Percentiles rank a stretch among this genome's conserved stretches.
phyloP scores from a whole-genome alignment of 2,888 invertebrate species.

The Hemaris fuciformis region DNA sequence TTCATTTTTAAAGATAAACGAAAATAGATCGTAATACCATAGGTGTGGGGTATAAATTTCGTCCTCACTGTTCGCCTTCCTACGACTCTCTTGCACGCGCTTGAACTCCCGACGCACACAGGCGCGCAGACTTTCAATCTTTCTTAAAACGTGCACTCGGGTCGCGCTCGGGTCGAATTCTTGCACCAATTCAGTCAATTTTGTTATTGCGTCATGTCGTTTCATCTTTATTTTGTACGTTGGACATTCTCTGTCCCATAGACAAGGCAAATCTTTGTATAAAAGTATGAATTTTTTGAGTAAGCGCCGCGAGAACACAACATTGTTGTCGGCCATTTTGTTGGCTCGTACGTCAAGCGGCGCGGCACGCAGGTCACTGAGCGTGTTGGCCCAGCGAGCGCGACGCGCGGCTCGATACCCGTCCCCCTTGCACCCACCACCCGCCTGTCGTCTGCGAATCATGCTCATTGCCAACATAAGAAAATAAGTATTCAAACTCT shows the following conservation, averaged over 20 bases:
- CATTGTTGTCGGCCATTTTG: constrained; percentile 49
- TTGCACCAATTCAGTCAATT: constrained; percentile 60
- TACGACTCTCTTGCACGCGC: constrained; percentile 52
- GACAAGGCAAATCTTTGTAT: constrained; percentile 57
- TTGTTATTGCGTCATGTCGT: constrained; percentile 58
- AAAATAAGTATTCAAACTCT: neutral
- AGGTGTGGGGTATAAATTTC: constrained; percentile 59
- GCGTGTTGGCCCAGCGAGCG: constrained; percentile 32
- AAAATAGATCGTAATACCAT: constrained; percentile 65
- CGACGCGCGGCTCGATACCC: constrained; percentile 22
- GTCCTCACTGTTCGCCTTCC: constrained; percentile 38
- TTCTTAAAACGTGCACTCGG: constrained; percentile 64
- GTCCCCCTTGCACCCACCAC: constrained; percentile 3
- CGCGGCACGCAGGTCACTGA: constrained; percentile 67
- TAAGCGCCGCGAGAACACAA: constrained; percentile 62
- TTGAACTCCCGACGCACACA: constrained; percentile 66
- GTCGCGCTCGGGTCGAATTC: constrained; percentile 62
- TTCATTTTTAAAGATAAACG: constrained; percentile 55
- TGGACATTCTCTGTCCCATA: constrained; percentile 57
- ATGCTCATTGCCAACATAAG: neutral
- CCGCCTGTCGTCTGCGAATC: neutral
- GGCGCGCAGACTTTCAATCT: constrained; percentile 70
- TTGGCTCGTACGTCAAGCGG: constrained; percentile 51
- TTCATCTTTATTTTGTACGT: constrained; percentile 59
- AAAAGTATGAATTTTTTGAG: constrained; percentile 55